phyloP scores from a whole-genome alignment of 2,113 vertebrate species.

The Dasyurus viverrinus region DNA sequence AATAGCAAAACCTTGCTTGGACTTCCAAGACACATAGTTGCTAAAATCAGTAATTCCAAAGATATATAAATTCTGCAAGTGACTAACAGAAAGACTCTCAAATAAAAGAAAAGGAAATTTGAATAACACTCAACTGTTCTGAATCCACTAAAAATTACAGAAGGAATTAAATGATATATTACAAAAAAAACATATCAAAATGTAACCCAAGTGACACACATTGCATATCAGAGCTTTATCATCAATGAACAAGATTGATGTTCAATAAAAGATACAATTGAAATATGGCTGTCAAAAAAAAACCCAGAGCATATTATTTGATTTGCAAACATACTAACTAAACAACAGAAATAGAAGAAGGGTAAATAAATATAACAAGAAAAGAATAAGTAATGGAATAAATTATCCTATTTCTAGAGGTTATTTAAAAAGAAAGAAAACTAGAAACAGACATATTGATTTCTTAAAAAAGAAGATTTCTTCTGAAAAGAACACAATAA shows the following conservation, averaged over 20 bases:
- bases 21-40: neutral
- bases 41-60: neutral
- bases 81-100: neutral
- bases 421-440: neutral
- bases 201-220: neutral
- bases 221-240: neutral
- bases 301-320: neutral
- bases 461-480: neutral
- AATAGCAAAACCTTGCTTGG: neutral
- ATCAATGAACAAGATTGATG: neutral
- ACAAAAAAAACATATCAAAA: neutral
- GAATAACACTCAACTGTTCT: neutral
- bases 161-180: neutral
- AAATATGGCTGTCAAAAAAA: neutral
- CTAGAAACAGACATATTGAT: neutral
- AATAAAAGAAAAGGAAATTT: neutral
- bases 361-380: neutral
- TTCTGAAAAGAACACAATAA: neutral
- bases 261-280: neutral
- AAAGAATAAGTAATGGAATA: neutral
- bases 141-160: neutral
- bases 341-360: neutral
- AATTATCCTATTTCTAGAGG: neutral
- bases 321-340: neutral
- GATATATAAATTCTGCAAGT: neutral